These are phyloP conservation scores for Cinara cedri DNA, from an alignment of 2,888 invertebrate genomes.

Conservation along the genomic window DNA sequence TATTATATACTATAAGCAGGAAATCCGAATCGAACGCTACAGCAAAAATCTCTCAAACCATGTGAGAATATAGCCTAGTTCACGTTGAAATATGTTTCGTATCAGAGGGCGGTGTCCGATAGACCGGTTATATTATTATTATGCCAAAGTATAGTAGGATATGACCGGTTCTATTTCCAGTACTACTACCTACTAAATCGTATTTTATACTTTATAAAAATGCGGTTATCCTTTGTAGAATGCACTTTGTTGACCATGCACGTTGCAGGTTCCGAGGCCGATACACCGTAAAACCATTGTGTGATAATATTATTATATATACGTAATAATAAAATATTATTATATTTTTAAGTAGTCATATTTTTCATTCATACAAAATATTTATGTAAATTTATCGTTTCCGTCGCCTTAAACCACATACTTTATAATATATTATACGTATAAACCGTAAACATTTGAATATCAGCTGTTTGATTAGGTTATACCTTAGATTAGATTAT, in stretches of 20 bases:
- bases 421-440: neutral
- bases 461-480: neutral
- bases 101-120: slow-evolving; percentile 51
- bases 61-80: slow-evolving; percentile 48
- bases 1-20: neutral
- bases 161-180: slow-evolving; percentile 54
- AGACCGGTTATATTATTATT: slow-evolving; percentile 42
- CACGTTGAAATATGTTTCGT: neutral
- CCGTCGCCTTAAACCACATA: slow-evolving; percentile 4
- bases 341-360: neutral
- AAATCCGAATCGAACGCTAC: slow-evolving; percentile 12
- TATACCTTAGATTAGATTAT: too few relatives aligned
- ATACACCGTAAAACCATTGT: slow-evolving; percentile 49
- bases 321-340: too few relatives aligned
- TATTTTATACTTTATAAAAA: slow-evolving; percentile 37
- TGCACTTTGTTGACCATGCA: slow-evolving; percentile 54
- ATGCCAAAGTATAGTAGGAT: slow-evolving; percentile 22
- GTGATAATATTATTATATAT: slow-evolving; percentile 13
- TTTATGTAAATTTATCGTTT: slow-evolving; percentile 22
- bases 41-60: slow-evolving; percentile 4
- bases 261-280: slow-evolving; percentile 41
- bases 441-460: neutral
- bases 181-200: slow-evolving; percentile 21
- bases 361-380: neutral
- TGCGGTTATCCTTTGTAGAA: slow-evolving; percentile 56